phyloP scores from a whole-genome alignment of 2,113 vertebrate genomes.

The Apodemus speciosus region DNA sequence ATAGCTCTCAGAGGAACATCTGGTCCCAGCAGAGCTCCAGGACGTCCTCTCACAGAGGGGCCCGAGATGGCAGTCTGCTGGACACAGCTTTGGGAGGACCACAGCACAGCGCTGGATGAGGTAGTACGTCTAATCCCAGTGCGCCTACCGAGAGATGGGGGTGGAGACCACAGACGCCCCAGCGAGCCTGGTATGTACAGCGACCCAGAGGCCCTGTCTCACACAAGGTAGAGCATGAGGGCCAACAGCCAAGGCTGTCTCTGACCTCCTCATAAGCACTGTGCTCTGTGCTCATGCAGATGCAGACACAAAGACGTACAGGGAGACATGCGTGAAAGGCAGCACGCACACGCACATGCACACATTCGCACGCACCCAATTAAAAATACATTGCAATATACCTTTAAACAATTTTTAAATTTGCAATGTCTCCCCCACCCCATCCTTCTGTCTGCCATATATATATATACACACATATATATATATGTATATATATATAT shows the following conservation, averaged over 20 bases:
- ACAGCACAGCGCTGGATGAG: not conserved
- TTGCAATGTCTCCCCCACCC: no score
- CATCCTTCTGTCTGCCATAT: no score
- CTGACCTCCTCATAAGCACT: not conserved
- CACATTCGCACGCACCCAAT: not conserved
- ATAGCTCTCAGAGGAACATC: not conserved
- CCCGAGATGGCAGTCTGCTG: not conserved
- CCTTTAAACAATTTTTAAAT: no score
- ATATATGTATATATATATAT: no score
- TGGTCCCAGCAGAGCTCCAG: not conserved
- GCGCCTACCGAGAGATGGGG: not conserved
- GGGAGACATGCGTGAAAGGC: accelerated
- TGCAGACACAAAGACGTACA: not conserved
- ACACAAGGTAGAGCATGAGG: no score
- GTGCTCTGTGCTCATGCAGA: not conserved
- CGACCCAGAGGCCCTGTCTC: not conserved
- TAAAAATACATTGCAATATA: not conserved
- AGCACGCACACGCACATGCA: not conserved
- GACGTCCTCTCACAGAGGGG: not conserved
- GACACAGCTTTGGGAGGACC: not conserved
- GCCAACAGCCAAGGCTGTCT: no score
- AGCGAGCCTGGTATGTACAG: not conserved
- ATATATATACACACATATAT: no score
- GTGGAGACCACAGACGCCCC: not conserved
- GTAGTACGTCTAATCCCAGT: not conserved